Conservation (phyloP, 2,888 invertebrate species). For the Noctuana brunneofusca region DNA sequence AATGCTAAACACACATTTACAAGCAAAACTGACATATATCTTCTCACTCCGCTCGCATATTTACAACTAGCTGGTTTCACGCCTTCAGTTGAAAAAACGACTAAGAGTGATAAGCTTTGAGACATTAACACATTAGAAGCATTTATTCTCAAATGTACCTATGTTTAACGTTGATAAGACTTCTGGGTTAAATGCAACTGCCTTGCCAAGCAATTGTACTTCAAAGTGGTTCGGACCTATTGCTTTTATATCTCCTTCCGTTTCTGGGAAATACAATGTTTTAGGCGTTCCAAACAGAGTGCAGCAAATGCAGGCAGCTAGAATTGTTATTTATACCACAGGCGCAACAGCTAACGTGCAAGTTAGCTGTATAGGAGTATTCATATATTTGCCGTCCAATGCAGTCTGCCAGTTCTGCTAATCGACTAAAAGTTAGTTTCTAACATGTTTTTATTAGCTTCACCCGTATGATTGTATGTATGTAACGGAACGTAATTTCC, state of each 20-base stretch:
- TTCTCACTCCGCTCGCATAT: constrained; percentile 49
- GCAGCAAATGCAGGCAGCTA: constrained; percentile 27
- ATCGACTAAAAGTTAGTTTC: constrained; percentile 23
- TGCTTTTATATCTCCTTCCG: constrained; percentile 19
- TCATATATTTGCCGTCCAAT: constrained; percentile 25
- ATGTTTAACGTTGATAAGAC: neutral
- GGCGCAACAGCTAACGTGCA: constrained; percentile 27
- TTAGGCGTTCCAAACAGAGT: constrained; percentile 31
- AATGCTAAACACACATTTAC: constrained; percentile 71
- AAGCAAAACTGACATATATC: constrained; percentile 56
- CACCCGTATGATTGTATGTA: too few relatives aligned
- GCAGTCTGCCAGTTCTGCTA: constrained; percentile 20
- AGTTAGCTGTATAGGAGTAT: neutral
- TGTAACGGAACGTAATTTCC: too few relatives aligned
- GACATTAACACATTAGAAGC: constrained; percentile 2
- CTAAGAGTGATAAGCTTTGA: neutral
- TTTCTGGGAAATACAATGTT: constrained; percentile 27
- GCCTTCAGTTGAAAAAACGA: constrained; percentile 11
- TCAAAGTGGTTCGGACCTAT: constrained; percentile 11
- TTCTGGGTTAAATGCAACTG: neutral
- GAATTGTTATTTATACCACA: constrained; percentile 34
- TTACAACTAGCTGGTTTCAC: constrained; percentile 37
- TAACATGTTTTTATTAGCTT: too few relatives aligned
- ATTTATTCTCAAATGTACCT: neutral
- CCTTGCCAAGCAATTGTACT: constrained; percentile 10